Base-by-base conservation (phyloP, 2,888 invertebrate genomes). In the Luperina testacea region DNA sequence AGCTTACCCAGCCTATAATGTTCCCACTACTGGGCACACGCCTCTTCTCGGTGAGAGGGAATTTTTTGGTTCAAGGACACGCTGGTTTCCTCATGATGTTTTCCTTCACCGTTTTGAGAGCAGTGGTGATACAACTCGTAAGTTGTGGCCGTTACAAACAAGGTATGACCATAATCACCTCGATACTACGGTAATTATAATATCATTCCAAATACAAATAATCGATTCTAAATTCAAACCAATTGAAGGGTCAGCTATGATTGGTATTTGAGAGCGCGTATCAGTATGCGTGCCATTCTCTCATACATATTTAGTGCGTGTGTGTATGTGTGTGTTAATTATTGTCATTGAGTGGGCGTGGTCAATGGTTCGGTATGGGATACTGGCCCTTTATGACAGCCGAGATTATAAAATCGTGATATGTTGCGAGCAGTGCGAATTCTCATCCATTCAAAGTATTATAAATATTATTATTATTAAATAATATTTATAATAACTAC, bases 321-420 rank as follows among this genome's bases (percentile, higher is more conserved):
- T 88, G 79, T 80, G 77, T 88, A 81, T 89, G 84, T 81, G 89
- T 92, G 87, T 80, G 88, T 87, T 89, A 89, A 89, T 89, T 89
- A 86, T 86, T 89, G 90, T 89, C 89, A 92, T 93, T 93, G 90
- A 88, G 91, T 92, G 87, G 95, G 95, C 95, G 95, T 93, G 93
- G 93, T 89, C 88, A 87, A 76, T 72, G 78, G 82, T 87, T 84
- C 80, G 87, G 85, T 87, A 86, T 89, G 88, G 85, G 91, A 92
- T 92, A 94, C 93, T 92, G 91, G 93, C 87, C 91, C 91, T 91
- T 88, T 92, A 90, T 89, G 90, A 90, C 85, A 88, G 83, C 74
- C 83, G 69, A 71, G 87, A 72, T 79, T 82, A 77, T 57, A 72
- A 75, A 81, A 75, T 88, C 87, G 85, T 87, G 83, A 88, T 80